Base-by-base conservation (phyloP, 2,888 invertebrate genomes). In the Cephus rjabovi region DNA sequence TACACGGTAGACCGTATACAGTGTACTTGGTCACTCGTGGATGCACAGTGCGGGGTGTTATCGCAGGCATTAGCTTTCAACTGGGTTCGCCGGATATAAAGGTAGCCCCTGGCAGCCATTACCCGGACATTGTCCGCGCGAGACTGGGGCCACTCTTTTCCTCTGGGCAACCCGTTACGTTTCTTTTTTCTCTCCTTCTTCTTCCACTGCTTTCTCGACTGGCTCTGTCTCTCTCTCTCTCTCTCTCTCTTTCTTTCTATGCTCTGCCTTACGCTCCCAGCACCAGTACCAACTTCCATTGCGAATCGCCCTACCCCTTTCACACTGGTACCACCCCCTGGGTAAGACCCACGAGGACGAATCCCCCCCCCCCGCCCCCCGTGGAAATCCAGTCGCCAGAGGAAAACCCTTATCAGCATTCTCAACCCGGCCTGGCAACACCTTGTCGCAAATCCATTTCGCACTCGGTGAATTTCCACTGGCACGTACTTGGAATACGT, bases 381-480 rank as follows among this genome's bases (percentile, higher is more conserved):
- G 40, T 56, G 56, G 23, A 56, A 56, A 56, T 56, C 71, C 33
- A 31, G 33, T 23, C 71, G 71, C 33, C 4, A 30, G 73, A 12
- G 76, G 76, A 70, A 76, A 75, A n/a, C 81, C 87, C 89, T 90
- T 89, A 90, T 90, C 89, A 87, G 87, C 89, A 90, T 90, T 90
- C 90, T 85, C 82, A 83, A 84, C 82, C 83, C 86, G 87, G 83
- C 83, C 83, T 81, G 83, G 81, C 87, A 87, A 89, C 89, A 89
- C 89, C 89, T 89, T 90, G 90, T 90, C 89, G 88, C 89, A 90
- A 90, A 90, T 90, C 90, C 89, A 90, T 89, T 90, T 88, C 86
- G 87, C 86, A 87, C 86, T 86, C 86, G 85, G 83, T 84, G 86
- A 87, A 88, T 88, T 88, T 87, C 83, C 83, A 86, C 86, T 85